A percentile compares a stretch with the other conserved stretches of the same genome.
These are phyloP conservation scores for Toxotes jaculatrix DNA, from an alignment of 2,113 vertebrate species.

Conservation along the genomic window DNA sequence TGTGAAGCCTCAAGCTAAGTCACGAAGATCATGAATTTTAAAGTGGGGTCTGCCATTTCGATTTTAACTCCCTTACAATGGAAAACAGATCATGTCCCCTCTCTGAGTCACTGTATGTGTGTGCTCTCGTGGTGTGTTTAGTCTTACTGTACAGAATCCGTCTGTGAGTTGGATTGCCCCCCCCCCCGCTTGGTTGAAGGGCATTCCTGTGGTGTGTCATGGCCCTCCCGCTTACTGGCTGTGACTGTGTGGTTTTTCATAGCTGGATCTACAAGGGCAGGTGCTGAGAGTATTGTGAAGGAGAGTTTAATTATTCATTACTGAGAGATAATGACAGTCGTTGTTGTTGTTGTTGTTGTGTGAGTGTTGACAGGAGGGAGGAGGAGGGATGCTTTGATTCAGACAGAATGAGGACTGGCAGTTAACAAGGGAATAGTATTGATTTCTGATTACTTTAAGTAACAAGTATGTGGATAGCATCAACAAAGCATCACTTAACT, in stretches of 20 bases:
- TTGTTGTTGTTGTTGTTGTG: constrained; percentile 34
- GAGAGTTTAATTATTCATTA: constrained; percentile 62
- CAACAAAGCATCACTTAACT: not conserved
- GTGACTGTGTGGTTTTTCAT: constrained; percentile 55
- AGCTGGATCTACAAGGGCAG: constrained; percentile 66
- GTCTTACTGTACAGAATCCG: constrained; percentile 69
- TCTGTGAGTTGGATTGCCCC: constrained; percentile 56
- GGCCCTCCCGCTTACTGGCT: constrained; percentile 51
- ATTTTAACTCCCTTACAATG: constrained; percentile 43
- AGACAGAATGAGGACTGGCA: constrained; percentile 43
- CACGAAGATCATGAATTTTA: constrained; percentile 20
- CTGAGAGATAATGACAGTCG: constrained; percentile 35
- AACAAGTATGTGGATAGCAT: constrained; percentile 10
- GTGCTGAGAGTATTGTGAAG: constrained; percentile 50
- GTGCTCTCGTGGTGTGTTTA: constrained; percentile 53
- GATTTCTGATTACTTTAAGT: constrained; percentile 51
- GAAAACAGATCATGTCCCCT: constrained; percentile 53
- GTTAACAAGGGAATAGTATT: constrained; percentile 33
- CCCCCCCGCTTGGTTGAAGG: constrained; percentile 49
- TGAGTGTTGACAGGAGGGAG: constrained; percentile 46
- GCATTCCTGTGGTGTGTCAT: constrained; percentile 73
- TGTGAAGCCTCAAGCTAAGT: not conserved
- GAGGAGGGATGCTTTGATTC: constrained; percentile 31
- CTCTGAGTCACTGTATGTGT: constrained; percentile 50
- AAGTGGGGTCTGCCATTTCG: constrained; percentile 25